phyloP scores from a whole-genome alignment of 1,140 invertebrate species.

The Acyrthosiphon pisum region DNA sequence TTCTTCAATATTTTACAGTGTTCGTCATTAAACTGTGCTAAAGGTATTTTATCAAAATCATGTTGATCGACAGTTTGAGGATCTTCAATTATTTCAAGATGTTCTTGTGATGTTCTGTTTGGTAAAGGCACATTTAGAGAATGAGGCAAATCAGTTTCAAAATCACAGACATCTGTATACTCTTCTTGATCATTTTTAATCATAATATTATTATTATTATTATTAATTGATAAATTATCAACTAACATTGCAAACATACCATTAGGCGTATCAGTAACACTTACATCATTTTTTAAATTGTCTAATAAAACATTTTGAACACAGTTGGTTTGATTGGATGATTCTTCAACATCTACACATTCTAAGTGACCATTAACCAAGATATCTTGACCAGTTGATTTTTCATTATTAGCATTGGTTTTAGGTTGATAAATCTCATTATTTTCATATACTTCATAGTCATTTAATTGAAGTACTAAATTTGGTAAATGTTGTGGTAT shows the following conservation, averaged over 20 bases:
- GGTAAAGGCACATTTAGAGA: slow-evolving; percentile 9
- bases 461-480: neutral
- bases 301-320: slow-evolving; percentile 18
- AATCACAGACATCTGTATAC: neutral
- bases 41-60: neutral
- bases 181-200: slow-evolving; percentile 3
- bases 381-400: neutral
- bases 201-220: neutral
- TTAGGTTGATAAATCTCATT: neutral
- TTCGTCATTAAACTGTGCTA: neutral
- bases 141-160: neutral
- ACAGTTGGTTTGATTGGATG: neutral
- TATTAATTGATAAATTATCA: neutral
- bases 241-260: neutral
- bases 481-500: slow-evolving; percentile 13
- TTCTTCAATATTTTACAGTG: neutral
- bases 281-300: neutral
- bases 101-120: neutral
- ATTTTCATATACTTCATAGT: neutral
- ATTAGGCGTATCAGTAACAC: neutral
- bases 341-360: neutral
- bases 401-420: slow-evolving; percentile 3
- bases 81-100: neutral
- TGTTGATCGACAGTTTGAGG: neutral
- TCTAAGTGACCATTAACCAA: slow-evolving; percentile 12